Conservation (phyloP, 1,140 invertebrate species). For the Procambarus clarkii region DNA sequence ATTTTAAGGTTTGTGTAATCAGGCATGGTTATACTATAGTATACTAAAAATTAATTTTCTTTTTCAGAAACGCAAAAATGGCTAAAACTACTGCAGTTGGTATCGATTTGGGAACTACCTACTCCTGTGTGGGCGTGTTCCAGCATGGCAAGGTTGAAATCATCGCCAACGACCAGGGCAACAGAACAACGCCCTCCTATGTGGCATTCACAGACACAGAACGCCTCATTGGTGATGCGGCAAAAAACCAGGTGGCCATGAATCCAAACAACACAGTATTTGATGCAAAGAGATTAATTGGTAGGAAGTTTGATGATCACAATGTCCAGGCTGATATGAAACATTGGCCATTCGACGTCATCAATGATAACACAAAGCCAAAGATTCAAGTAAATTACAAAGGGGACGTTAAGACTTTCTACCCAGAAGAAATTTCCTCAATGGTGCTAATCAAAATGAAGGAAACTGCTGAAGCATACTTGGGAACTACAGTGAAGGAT, state of each 20-base stretch:
- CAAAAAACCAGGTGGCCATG: conserved; percentile 13
- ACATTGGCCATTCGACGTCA: conserved; percentile 14
- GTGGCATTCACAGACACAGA: conserved; percentile 4
- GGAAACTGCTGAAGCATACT: conserved; percentile 7
- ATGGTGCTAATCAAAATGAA: conserved; percentile 26
- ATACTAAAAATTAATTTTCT: too few relatives aligned
- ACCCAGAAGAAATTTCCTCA: conserved; percentile 3
- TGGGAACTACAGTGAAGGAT: background rate
- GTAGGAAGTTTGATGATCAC: background rate
- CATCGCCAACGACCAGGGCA: conserved; percentile 1
- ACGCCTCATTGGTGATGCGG: background rate
- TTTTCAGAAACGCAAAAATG: background rate
- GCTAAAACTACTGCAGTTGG: background rate
- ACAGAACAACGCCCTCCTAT: background rate
- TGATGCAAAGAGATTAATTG: background rate
- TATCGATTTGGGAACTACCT: background rate
- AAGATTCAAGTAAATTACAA: background rate
- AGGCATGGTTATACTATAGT: too few relatives aligned
- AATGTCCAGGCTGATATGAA: conserved; percentile 13
- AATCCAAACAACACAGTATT: conserved; percentile 6
- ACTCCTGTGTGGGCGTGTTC: conserved; percentile 1
- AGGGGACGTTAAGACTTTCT: conserved; percentile 9
- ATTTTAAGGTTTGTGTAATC: too few relatives aligned
- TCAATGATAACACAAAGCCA: background rate
- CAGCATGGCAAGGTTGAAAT: background rate